Base-by-base conservation (phyloP, 2,113 vertebrate species). In the Tragelaphus buxtoni region DNA sequence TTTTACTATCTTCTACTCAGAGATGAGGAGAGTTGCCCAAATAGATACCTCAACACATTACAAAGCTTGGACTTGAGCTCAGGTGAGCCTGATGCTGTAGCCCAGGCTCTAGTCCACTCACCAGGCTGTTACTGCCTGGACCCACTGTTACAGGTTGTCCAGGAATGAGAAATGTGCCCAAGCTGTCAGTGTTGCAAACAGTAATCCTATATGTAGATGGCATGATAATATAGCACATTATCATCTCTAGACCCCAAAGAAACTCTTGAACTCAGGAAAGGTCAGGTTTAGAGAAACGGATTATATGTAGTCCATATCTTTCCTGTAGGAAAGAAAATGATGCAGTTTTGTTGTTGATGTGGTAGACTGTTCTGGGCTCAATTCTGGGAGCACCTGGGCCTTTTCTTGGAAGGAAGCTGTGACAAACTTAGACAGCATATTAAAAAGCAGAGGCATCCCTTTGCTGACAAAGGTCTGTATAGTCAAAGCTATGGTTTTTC, bases 81-180 rank as follows among this genome's bases (percentile, higher is more conserved):
- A 24, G 55, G 12, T 51, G n/a, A 56, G 6, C 45, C 60, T 39
- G 18, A 63, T 1, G 2, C 22, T 28, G 4, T 1, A 24, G 20
- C 13, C 47, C 51, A 30, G 30, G 7, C 26, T 51, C 18, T 32
- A 5, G 8, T 1, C 16, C 12, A 3, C 45, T 28, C 9, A 3
- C 10, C 1, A 16, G 1, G 3, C 45, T 26, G 35, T 16, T 69
- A 22, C 35, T 72, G 7, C 35, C 88, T 72, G 13, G 30, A 30
- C 4, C 10, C 74, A 76, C 4, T 8, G 61, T 1, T 0, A 4
- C 0, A 0, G 18, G n/a, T 14, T 85, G 12, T 55, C 26, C 72
- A 35, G 20, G 74, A 18, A 55, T 5, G 12, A 84, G 35, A 81
- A 51, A 18, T 7, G 60, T 32, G 16, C 55, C 28, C 22, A 47